These are phyloP conservation scores for Spheniscus humboldti DNA, from an alignment of 2,797 vertebrate species.

Conservation along the genomic window DNA sequence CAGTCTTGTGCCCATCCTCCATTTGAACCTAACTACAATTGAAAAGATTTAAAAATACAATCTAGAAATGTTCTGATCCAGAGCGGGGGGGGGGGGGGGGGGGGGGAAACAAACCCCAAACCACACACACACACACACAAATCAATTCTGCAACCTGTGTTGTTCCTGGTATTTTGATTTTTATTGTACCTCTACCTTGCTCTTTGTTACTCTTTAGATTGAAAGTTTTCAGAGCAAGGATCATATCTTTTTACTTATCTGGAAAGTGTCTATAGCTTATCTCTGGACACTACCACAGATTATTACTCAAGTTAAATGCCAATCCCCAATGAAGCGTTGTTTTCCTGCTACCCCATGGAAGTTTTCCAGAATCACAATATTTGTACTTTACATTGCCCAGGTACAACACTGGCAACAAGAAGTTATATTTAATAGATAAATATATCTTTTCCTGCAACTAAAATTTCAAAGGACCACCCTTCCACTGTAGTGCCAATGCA, in stretches of 20 bases:
- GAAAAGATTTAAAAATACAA: background rate
- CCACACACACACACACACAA: background rate
- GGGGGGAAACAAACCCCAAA: background rate
- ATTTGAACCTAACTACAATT: background rate
- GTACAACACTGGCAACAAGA: background rate
- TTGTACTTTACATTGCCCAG: background rate
- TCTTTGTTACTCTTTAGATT: background rate
- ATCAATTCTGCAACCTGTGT: background rate
- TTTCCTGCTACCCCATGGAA: background rate
- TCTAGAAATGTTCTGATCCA: background rate
- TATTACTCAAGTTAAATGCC: background rate
- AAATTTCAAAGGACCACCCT: background rate
- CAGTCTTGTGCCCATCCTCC: background rate
- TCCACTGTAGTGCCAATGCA: background rate
- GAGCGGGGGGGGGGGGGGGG: background rate
- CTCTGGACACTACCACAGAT: background rate
- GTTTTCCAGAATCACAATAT: background rate
- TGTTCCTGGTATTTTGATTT: background rate
- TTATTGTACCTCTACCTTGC: background rate
- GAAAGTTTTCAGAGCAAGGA: background rate
- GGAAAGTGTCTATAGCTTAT: background rate
- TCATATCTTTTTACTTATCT: background rate
- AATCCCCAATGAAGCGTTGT: background rate
- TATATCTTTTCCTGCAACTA: background rate
- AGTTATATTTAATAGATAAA: background rate